These are phyloP conservation scores for Hemaris fuciformis DNA, from an alignment of 2,888 invertebrate species.

Conservation along the genomic window DNA sequence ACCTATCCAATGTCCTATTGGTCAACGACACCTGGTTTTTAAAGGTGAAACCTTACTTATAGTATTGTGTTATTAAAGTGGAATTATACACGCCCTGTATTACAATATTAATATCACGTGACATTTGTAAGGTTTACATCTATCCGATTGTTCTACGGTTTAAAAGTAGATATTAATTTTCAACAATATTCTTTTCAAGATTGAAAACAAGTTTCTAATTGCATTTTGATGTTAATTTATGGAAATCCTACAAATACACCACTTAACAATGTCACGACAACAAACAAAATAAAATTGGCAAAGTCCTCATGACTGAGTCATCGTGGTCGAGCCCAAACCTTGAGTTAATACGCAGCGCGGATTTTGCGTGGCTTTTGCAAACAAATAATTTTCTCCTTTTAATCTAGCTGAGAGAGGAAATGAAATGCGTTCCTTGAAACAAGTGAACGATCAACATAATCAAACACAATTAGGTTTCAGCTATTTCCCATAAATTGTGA, in stretches of 20 bases:
- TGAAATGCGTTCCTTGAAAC: not conserved
- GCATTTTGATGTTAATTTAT: not conserved
- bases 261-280: not conserved
- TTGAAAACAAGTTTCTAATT: not conserved
- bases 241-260: not conserved
- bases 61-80: not conserved
- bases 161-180: not conserved
- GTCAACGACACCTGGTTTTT: not conserved
- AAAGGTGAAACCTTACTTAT: not conserved
- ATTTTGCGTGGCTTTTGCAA: constrained; percentile 3
- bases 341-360: not conserved
- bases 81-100: not conserved
- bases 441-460: not conserved
- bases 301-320: not conserved
- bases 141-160: not conserved
- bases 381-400: not conserved
- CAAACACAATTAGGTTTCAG: not conserved
- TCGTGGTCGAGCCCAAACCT: constrained; percentile 7
- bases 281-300: constrained; percentile 1
- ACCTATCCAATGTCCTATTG: not conserved
- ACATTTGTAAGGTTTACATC: constrained; percentile 2
- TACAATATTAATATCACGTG: not conserved
- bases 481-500: not conserved
- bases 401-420: not conserved
- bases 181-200: not conserved